Evolutionary conservation across 2,113 vertebrate genomes (phyloP).

Genomic region (Dasyornis broadbenti): DNA sequence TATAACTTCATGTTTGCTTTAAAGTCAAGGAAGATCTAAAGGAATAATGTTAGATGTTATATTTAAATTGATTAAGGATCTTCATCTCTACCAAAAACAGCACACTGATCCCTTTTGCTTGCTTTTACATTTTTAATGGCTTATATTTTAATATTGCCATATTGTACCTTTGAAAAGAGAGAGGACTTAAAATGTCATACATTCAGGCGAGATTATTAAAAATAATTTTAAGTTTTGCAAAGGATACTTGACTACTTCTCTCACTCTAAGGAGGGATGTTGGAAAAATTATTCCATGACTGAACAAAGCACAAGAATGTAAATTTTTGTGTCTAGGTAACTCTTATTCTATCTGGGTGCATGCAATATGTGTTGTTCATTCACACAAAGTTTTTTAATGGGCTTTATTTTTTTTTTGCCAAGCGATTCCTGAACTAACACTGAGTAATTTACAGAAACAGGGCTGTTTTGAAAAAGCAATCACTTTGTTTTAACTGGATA

Average conservation of each 20-base stretch:
- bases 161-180: background rate
- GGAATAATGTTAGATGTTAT: background rate
- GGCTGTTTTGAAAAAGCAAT: background rate
- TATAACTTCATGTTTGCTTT: background rate
- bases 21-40: background rate
- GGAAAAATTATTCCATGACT: background rate
- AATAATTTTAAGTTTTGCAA: background rate
- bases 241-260: background rate
- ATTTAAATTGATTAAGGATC: background rate
- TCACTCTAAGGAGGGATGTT: background rate
- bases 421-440: background rate
- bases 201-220: background rate
- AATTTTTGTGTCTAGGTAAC: background rate
- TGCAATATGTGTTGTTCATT: background rate
- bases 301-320: background rate
- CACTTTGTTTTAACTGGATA: background rate
- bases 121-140: background rate
- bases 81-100: background rate
- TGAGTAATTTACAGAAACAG: background rate
- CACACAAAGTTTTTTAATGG: rapidly evolving
- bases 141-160: background rate
- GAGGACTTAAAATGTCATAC: background rate
- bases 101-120: background rate
- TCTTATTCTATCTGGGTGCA: background rate
- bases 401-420: background rate